Percentiles rank a stretch among this genome's conserved stretches.
Evolutionary conservation across 2,888 invertebrate genomes (phyloP).

Genomic region (Eurytoma californica): DNA sequence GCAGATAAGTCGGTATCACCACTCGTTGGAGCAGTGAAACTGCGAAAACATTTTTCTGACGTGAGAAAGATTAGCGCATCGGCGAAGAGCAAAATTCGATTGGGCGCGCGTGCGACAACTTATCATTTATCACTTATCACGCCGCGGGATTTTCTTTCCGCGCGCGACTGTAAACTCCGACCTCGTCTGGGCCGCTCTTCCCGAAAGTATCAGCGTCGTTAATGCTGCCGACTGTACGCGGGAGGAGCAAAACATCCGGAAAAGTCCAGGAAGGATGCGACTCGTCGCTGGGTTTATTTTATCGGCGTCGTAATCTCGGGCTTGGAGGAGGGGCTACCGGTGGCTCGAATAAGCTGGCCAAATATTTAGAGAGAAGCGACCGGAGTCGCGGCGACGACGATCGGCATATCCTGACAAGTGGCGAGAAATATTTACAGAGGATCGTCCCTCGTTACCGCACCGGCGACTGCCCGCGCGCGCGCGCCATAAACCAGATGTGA

Average conservation of each 20-base stretch:
- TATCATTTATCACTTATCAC: too few species aligned
- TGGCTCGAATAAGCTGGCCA: conserved; percentile 27
- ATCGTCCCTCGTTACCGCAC: conserved; percentile 11
- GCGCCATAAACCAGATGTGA: conserved; percentile 29
- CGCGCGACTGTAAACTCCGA: too few species aligned
- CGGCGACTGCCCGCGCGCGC: not conserved
- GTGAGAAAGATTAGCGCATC: too few species aligned
- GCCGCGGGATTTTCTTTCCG: too few species aligned
- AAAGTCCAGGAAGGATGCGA: not conserved
- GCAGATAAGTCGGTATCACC: too few species aligned
- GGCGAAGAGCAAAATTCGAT: too few species aligned
- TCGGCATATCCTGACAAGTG: conserved; percentile 37
- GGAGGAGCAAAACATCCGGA: not conserved
- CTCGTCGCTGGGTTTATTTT: not conserved
- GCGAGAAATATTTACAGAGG: conserved; percentile 48
- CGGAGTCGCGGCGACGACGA: conserved; percentile 3
- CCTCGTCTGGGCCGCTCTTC: too few species aligned
- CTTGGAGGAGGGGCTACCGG: not conserved
- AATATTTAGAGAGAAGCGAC: conserved; percentile 46
- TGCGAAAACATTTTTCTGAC: too few species aligned
- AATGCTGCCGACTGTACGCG: too few species aligned
- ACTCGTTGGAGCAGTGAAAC: too few species aligned
- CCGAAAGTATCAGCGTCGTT: too few species aligned
- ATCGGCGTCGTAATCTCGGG: conserved; percentile 22
- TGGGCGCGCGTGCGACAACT: too few species aligned